These are phyloP conservation scores for Linepithema humile DNA, from an alignment of 1,140 invertebrate genomes.

Conservation along the genomic window DNA sequence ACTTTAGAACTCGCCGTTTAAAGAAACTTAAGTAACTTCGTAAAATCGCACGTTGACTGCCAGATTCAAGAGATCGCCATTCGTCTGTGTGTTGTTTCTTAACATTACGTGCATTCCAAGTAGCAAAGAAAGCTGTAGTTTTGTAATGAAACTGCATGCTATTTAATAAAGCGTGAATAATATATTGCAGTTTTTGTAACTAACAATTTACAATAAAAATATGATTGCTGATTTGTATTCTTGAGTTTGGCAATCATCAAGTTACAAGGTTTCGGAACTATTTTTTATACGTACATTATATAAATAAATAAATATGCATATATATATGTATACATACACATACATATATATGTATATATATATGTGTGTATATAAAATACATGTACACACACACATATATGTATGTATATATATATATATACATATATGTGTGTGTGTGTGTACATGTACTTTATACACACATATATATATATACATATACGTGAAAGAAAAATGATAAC, in stretches of 20 bases:
- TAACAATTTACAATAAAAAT: neutral
- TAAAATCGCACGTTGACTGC: neutral
- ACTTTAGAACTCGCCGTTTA: slow-evolving; percentile 62
- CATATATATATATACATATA: neutral
- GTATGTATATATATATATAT: no score
- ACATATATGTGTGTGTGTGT: no score
- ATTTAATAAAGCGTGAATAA: neutral
- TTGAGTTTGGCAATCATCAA: slow-evolving; percentile 64
- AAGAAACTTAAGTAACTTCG: slow-evolving; percentile 59
- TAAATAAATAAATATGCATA: slow-evolving; percentile 55
- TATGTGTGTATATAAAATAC: no score
- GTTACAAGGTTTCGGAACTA: slow-evolving; percentile 62
- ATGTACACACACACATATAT: no score
- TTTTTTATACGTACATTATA: slow-evolving; percentile 73
- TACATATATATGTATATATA: neutral
- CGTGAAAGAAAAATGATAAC: slow-evolving; percentile 2
- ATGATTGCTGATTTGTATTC: slow-evolving; percentile 15
- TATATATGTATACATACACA: neutral
- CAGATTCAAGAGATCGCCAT: slow-evolving; percentile 41
- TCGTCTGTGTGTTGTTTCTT: slow-evolving; percentile 16
- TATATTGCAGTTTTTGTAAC: slow-evolving; percentile 1
- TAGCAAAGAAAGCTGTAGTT: neutral
- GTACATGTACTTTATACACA: no score
- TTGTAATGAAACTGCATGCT: no score
- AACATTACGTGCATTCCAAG: slow-evolving; percentile 44